Evolutionary conservation across 2,113 vertebrate genomes (phyloP).

Genomic region (Rhinoptilus africanus): DNA sequence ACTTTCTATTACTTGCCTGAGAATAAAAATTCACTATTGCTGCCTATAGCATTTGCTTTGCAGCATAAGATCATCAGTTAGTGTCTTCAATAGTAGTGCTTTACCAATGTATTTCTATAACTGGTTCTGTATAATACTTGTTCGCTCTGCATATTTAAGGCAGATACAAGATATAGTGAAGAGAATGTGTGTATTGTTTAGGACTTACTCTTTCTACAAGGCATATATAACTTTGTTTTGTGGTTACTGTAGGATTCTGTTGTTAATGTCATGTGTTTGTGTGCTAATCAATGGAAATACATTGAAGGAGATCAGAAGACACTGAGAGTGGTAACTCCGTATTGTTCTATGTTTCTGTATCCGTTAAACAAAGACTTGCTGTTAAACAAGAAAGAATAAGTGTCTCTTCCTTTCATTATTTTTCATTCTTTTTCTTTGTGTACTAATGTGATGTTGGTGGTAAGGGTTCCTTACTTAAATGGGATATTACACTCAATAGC

Average conservation of each 20-base stretch:
- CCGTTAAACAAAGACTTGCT: background rate
- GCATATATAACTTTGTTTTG: background rate
- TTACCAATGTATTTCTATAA: background rate
- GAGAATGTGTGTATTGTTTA: background rate
- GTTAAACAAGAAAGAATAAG: background rate
- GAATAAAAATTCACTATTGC: background rate
- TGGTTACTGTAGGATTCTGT: background rate
- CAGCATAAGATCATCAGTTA: background rate
- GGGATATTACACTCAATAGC: background rate
- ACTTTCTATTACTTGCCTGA: background rate
- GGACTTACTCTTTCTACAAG: background rate
- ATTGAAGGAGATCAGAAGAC: background rate
- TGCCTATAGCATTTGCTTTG: background rate
- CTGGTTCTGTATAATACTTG: background rate
- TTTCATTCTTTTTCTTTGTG: background rate
- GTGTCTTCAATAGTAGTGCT: background rate
- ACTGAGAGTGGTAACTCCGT: background rate
- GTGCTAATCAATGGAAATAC: background rate
- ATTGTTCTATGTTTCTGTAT: background rate
- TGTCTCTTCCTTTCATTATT: background rate
- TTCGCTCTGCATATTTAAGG: background rate
- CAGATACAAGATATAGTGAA: background rate
- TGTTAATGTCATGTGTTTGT: background rate
- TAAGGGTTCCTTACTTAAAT: background rate
- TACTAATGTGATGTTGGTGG: background rate